phyloP scores from a whole-genome alignment of 2,888 invertebrate genomes.

The Cynaeus angustus region DNA sequence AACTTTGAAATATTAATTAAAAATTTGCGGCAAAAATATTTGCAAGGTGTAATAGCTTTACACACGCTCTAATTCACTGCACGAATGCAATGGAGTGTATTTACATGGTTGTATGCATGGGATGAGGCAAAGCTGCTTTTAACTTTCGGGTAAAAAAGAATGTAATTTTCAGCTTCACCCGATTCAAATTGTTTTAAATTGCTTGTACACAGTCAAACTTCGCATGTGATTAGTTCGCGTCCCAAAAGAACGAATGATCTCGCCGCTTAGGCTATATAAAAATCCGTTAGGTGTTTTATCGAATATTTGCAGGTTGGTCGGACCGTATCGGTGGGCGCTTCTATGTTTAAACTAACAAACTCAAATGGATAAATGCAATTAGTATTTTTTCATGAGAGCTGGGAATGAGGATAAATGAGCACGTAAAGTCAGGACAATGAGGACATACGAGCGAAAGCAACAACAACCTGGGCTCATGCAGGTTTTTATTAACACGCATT shows the following conservation, averaged over 20 bases:
- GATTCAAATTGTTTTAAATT: background rate
- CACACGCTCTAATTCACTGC: conserved; percentile 5
- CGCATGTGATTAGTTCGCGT: background rate
- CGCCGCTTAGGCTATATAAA: background rate
- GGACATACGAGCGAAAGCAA: conserved; percentile 64
- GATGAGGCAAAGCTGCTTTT: conserved; percentile 1
- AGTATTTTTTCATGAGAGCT: conserved; percentile 65
- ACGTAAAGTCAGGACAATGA: conserved; percentile 66
- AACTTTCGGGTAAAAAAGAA: background rate
- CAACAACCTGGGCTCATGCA: conserved; percentile 60
- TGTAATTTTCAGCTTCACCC: conserved; percentile 4
- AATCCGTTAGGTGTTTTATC: background rate
- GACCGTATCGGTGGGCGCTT: conserved; percentile 15
- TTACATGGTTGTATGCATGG: conserved; percentile 2
- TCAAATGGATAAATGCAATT: conserved; percentile 68
- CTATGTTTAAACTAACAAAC: conserved; percentile 66
- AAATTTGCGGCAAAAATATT: conserved; percentile 10
- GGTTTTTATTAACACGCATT: conserved; percentile 65
- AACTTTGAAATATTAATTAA: conserved; percentile 24
- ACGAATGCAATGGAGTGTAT: conserved; percentile 7
- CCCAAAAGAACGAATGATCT: background rate
- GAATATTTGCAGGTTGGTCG: background rate
- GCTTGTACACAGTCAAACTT: background rate
- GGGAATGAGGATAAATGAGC: conserved; percentile 66
- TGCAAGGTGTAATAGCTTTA: conserved; percentile 1